Percentiles rank a stretch among this genome's conserved stretches.
Conservation (phyloP, 1,140 invertebrate genomes). For the Orussus abietinus region DNA sequence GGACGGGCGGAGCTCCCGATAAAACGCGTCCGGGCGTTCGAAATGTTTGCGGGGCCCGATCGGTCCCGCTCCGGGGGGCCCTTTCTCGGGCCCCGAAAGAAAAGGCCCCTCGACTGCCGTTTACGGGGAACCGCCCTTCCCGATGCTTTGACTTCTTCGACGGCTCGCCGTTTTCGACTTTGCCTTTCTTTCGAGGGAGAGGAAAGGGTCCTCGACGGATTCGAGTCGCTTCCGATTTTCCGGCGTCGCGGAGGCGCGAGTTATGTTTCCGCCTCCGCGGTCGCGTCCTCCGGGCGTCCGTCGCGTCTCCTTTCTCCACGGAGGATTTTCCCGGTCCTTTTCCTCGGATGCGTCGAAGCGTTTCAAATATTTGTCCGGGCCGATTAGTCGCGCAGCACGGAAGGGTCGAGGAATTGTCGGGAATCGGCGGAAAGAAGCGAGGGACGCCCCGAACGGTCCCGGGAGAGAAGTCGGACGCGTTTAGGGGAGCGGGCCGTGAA, state of each 20-base stretch:
- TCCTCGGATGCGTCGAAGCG: too few species aligned
- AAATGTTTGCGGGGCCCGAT: conserved; percentile 16
- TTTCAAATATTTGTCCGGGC: conserved; percentile 36
- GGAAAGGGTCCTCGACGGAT: too few species aligned
- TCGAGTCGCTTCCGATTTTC: too few species aligned
- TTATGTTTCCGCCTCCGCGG: too few species aligned
- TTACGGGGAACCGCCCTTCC: too few species aligned
- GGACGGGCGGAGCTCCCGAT: too few species aligned
- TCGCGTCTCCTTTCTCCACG: conserved; percentile 3
- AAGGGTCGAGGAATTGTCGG: conserved; percentile 10
- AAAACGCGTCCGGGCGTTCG: too few species aligned
- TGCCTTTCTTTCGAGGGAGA: neutral
- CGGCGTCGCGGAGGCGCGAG: too few species aligned
- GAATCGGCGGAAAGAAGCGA: conserved; percentile 7
- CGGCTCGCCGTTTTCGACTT: neutral
- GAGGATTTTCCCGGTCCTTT: too few species aligned
- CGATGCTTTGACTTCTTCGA: neutral
- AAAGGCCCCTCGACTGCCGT: neutral
- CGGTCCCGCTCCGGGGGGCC: too few species aligned
- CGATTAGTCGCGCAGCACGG: conserved; percentile 34
- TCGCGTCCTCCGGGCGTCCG: neutral
- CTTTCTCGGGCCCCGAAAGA: too few species aligned
- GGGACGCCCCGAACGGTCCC: conserved; percentile 7
- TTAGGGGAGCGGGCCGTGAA: conserved; percentile 5
- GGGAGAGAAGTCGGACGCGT: conserved; percentile 16